Percentiles rank a stretch among this genome's conserved stretches.
Conservation (phyloP, 2,888 invertebrate genomes). For the Dinocampus coccinellae region DNA sequence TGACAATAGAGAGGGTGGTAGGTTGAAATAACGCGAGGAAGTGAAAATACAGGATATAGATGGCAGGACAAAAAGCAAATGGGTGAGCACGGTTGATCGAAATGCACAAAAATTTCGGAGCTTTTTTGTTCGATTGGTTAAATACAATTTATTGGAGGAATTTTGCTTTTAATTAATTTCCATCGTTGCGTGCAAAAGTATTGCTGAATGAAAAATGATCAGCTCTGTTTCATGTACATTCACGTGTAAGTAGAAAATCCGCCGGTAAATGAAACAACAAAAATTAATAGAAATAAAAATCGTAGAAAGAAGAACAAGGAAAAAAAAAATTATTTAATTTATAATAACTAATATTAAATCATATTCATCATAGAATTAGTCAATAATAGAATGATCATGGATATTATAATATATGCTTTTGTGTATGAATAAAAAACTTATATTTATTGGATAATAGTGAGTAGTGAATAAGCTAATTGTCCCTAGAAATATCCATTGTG, state of each 20-base stretch:
- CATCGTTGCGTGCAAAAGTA: constrained; percentile 10
- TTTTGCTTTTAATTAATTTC: constrained; percentile 28
- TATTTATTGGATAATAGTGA: neutral
- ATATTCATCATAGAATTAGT: neutral
- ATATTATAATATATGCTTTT: neutral
- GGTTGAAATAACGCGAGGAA: neutral
- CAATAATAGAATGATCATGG: neutral
- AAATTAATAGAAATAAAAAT: neutral
- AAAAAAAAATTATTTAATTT: neutral
- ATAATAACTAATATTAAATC: neutral
- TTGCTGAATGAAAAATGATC: constrained; percentile 13
- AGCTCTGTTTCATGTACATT: neutral
- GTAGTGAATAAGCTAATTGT: neutral
- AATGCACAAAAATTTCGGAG: constrained; percentile 15
- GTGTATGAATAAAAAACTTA: neutral
- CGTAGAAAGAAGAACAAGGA: neutral
- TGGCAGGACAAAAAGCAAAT: constrained; percentile 2
- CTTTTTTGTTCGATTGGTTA: constrained; percentile 14
- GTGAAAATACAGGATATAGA: neutral
- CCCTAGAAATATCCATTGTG: neutral
- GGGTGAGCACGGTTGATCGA: constrained; percentile 15
- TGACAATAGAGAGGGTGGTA: neutral
- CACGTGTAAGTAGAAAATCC: neutral
- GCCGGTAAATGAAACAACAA: neutral
- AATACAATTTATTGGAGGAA: constrained; percentile 27